Evolutionary conservation across 2,888 invertebrate genomes (phyloP).

Genomic region (Fragum whitleyi): DNA sequence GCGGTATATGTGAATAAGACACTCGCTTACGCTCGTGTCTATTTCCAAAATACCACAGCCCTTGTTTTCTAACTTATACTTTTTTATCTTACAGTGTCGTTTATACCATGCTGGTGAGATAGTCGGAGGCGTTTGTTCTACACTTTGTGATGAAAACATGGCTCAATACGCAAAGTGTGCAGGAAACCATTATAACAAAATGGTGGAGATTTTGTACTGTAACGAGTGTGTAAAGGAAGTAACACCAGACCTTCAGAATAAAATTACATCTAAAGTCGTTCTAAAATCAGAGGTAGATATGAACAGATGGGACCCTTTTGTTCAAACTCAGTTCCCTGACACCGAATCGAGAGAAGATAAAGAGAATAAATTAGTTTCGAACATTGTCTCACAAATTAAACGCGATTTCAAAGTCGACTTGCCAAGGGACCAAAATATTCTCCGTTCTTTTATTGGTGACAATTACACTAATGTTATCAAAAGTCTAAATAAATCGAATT

Average conservation of each 20-base stretch:
- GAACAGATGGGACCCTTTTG: neutral
- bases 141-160: too few species aligned
- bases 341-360: neutral
- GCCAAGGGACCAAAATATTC: neutral
- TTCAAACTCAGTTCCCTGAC: neutral
- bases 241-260: too few species aligned
- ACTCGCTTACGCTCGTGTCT: too few species aligned
- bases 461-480: neutral
- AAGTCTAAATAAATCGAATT: too few species aligned
- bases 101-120: neutral
- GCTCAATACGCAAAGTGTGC: too few species aligned
- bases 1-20: too few species aligned
- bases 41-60: too few species aligned
- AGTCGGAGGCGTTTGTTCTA: too few species aligned
- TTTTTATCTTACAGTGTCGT: neutral
- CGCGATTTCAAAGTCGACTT: neutral
- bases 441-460: neutral
- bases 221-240: neutral
- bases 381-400: neutral
- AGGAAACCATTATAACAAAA: too few species aligned
- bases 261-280: constrained; percentile 4
- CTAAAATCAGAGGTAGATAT: neutral
- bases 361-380: neutral
- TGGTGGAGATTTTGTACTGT: neutral
- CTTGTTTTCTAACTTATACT: too few species aligned